Evolutionary conservation across 1,140 invertebrate genomes (phyloP).

Genomic region (Caligus rogercresseyi): DNA sequence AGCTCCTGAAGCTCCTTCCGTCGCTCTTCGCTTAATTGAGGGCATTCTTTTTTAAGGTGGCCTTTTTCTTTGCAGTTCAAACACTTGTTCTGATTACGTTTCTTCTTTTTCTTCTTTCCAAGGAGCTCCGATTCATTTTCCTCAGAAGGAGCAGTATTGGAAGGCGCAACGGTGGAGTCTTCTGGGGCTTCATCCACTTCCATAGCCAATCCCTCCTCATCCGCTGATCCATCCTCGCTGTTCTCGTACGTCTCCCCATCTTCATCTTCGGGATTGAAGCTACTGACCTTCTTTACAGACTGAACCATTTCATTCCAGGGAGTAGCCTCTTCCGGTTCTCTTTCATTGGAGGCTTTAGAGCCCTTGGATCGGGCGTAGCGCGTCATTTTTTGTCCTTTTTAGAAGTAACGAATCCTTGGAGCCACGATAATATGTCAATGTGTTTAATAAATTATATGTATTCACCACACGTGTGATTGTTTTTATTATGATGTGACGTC

Average conservation of each 20-base stretch:
- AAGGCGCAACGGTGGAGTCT: background rate
- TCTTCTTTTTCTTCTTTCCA: background rate
- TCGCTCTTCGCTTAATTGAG: conserved; percentile 7
- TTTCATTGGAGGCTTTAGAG: conserved; percentile 50
- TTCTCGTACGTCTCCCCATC: conserved; percentile 29
- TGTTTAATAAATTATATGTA: too few species aligned
- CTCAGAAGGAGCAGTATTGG: background rate
- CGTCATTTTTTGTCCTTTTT: conserved; percentile 43
- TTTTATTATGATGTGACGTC: too few species aligned
- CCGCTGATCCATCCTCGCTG: conserved; percentile 30
- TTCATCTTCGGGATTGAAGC: conserved; percentile 5
- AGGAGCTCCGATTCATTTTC: background rate
- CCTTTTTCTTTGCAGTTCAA: conserved; percentile 8
- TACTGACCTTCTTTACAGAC: background rate
- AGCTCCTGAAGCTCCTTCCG: conserved; percentile 16
- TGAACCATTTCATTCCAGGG: conserved; percentile 44
- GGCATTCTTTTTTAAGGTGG: conserved; percentile 16
- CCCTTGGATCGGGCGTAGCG: conserved; percentile 50
- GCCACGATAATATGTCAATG: too few species aligned
- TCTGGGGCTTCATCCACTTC: background rate
- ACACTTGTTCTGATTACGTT: conserved; percentile 4
- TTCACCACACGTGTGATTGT: too few species aligned
- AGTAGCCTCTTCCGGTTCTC: conserved; percentile 43
- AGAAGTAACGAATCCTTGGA: too few species aligned
- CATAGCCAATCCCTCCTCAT: conserved; percentile 25